Conservation (phyloP, 1,140 invertebrate genomes). For the Tetragonula clypearis region DNA sequence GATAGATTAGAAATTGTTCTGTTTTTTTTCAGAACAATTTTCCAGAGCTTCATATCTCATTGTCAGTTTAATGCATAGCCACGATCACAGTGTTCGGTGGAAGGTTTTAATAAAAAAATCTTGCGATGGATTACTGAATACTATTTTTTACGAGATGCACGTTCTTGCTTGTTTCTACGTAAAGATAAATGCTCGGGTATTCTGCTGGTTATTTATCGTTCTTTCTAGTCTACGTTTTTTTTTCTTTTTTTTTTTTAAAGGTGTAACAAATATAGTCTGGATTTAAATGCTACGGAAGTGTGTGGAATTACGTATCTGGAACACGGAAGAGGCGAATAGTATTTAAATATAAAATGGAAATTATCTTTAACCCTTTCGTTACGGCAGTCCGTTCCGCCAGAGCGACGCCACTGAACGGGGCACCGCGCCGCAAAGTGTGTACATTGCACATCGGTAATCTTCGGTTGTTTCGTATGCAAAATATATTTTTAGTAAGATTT, state of each 20-base stretch:
- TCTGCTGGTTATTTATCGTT: not conserved
- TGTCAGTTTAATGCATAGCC: not conserved
- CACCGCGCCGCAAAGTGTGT: too few relatives aligned
- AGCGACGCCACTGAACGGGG: too few relatives aligned
- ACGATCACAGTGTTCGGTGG: not conserved
- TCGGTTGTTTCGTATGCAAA: too few relatives aligned
- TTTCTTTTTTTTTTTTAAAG: not conserved
- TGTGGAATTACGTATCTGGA: too few relatives aligned
- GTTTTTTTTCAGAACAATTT: not conserved
- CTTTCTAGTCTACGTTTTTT: not conserved
- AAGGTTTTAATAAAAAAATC: not conserved
- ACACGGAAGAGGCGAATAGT: too few relatives aligned
- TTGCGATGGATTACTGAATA: not conserved
- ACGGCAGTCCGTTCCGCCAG: too few relatives aligned
- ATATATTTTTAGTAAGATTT: too few relatives aligned
- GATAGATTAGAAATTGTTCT: not conserved
- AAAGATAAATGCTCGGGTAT: not conserved
- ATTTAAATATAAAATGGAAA: too few relatives aligned
- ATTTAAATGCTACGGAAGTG: not conserved
- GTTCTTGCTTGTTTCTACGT: not conserved
- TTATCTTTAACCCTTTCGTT: too few relatives aligned
- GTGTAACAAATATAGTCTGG: not conserved
- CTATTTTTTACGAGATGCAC: not conserved
- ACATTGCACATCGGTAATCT: too few relatives aligned
- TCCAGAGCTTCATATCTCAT: not conserved